Percentiles rank a stretch among this genome's conserved stretches.
phyloP scores from a whole-genome alignment of 2,797 vertebrate genomes.

The Cuculus canorus region DNA sequence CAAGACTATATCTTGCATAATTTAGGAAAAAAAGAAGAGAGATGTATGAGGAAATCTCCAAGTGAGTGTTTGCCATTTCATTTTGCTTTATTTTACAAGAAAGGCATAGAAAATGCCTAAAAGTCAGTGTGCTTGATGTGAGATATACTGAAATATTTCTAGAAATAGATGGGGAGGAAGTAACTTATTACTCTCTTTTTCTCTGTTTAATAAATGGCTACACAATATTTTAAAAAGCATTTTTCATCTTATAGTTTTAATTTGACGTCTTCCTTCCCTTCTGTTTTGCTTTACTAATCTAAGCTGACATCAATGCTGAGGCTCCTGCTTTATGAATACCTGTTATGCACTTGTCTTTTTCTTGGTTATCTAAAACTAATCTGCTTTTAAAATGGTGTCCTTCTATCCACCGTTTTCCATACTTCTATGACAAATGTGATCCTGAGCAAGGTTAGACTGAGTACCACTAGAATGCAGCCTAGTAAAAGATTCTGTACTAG shows the following conservation, averaged over 20 bases:
- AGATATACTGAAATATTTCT: background rate
- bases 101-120: background rate
- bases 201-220: background rate
- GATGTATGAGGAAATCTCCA: background rate
- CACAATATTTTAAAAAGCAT: background rate
- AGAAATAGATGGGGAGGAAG: background rate
- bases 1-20: background rate
- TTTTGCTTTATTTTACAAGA: background rate
- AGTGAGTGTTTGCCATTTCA: background rate
- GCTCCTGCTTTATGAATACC: background rate
- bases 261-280: background rate
- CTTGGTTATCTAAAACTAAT: background rate
- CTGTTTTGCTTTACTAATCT: background rate
- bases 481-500: background rate
- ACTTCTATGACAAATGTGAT: background rate
- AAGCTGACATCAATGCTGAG: background rate
- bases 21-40: background rate
- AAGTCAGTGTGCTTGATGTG: background rate
- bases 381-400: background rate
- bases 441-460: background rate
- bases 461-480: rapidly evolving
- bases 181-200: background rate
- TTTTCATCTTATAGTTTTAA: background rate
- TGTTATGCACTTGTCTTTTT: background rate
- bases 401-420: background rate